A percentile compares a stretch with the other conserved stretches of the same genome.
Evolutionary conservation across 2,113 vertebrate genomes (phyloP).

Genomic region (Podocnemis expansa): DNA sequence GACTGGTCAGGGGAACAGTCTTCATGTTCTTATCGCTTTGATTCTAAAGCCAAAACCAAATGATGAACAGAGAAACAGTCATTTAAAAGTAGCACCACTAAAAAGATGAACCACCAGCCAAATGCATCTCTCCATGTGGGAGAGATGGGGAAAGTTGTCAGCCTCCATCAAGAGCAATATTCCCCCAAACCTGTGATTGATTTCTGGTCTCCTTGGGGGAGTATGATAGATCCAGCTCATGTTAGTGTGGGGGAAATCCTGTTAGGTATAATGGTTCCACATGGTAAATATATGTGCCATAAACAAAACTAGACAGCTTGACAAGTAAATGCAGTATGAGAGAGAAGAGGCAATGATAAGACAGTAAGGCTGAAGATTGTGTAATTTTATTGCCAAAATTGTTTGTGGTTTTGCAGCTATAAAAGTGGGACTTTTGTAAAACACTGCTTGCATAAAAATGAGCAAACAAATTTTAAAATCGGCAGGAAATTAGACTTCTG

Average conservation of each 20-base stretch:
- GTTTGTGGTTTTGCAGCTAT: background rate
- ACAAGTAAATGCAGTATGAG: background rate
- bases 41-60: background rate
- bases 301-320: background rate
- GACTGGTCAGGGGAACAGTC: background rate
- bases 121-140: accelerated
- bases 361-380: background rate
- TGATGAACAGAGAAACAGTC: background rate
- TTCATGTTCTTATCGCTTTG: background rate
- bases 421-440: background rate
- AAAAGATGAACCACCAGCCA: accelerated
- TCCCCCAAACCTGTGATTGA: background rate
- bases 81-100: background rate
- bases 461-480: background rate
- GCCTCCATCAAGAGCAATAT: background rate
- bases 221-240: background rate
- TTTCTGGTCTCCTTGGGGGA: background rate
- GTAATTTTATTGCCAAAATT: background rate
- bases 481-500: background rate
- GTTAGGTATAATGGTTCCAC: background rate
- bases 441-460: background rate
- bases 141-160: background rate
- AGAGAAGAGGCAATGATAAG: background rate
- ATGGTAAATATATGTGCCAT: background rate
- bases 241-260: background rate